phyloP scores from a whole-genome alignment of 2,797 vertebrate species.

The Uromys caudimaculatus region DNA sequence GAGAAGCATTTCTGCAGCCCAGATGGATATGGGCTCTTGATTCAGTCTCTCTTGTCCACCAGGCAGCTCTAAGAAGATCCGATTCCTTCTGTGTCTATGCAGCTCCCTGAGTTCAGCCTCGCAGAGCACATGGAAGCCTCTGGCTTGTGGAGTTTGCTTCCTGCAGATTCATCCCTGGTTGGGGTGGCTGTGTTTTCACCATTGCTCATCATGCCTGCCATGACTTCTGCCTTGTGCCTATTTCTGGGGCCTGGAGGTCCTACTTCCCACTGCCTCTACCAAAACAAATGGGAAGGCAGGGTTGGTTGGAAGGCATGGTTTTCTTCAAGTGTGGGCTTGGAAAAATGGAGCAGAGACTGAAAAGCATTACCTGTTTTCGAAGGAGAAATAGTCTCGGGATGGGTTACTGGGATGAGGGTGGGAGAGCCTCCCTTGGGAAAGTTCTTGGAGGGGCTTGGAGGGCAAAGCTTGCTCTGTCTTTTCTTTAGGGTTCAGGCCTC shows the following conservation, averaged over 20 bases:
- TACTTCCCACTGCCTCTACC: not conserved
- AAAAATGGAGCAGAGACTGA: not conserved
- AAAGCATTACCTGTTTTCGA: not conserved
- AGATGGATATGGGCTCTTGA: fast-evolving
- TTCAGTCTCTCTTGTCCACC: fast-evolving
- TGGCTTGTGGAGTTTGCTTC: not conserved
- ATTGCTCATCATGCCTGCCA: fast-evolving
- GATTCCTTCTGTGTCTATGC: fast-evolving
- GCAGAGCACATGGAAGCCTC: not conserved
- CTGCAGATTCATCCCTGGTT: fast-evolving
- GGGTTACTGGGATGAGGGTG: not conserved
- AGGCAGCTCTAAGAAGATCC: not conserved
- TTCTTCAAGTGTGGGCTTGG: not conserved
- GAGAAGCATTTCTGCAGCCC: not conserved
- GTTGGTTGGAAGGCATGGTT: not conserved
- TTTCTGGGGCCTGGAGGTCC: not conserved
- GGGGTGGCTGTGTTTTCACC: fast-evolving
- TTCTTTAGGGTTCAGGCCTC: not conserved
- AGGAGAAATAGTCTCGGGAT: not conserved
- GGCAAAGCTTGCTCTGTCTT: not conserved
- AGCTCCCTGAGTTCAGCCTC: fast-evolving
- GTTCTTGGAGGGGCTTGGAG: no score
- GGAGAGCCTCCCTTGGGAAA: not conserved
- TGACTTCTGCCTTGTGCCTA: not conserved
- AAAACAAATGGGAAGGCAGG: not conserved